Evolutionary conservation across 2,113 vertebrate genomes (phyloP).

Genomic region (Gorsachius goisagi): DNA sequence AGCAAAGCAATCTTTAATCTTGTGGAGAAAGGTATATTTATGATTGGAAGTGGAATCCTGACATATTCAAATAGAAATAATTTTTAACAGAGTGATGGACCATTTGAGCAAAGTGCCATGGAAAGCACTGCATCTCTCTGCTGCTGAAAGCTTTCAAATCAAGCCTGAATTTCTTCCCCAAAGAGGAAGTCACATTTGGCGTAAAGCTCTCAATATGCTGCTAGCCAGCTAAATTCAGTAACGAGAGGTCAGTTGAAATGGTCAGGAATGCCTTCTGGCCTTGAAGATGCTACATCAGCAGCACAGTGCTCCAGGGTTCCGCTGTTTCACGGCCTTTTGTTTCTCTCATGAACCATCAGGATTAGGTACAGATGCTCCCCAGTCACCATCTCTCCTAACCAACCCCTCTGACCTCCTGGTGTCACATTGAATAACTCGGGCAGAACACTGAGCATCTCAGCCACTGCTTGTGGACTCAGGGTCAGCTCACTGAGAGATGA

Average conservation of each 20-base stretch:
- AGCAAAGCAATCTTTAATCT: conserved; percentile 42
- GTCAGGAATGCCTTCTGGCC: not conserved
- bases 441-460: not conserved
- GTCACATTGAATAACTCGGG: accelerated
- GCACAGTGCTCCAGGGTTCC: accelerated
- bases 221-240: not conserved
- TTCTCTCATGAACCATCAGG: not conserved
- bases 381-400: not conserved
- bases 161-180: not conserved
- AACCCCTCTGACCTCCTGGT: not conserved
- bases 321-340: not conserved
- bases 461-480: accelerated
- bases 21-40: conserved; percentile 24
- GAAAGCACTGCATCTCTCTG: not conserved
- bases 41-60: conserved; percentile 22
- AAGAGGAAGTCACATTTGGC: not conserved
- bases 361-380: not conserved
- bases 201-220: not conserved
- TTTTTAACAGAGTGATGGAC: conserved; percentile 10
- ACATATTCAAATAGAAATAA: conserved; percentile 46
- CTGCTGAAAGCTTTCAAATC: not conserved
- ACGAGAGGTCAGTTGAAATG: not conserved
- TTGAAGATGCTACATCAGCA: not conserved
- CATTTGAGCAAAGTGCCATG: not conserved
- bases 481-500: not conserved